Percentiles rank a stretch among this genome's conserved stretches.
These are phyloP conservation scores for Mormyrus lacerda DNA, from an alignment of 2,113 vertebrate species.

Conservation along the genomic window DNA sequence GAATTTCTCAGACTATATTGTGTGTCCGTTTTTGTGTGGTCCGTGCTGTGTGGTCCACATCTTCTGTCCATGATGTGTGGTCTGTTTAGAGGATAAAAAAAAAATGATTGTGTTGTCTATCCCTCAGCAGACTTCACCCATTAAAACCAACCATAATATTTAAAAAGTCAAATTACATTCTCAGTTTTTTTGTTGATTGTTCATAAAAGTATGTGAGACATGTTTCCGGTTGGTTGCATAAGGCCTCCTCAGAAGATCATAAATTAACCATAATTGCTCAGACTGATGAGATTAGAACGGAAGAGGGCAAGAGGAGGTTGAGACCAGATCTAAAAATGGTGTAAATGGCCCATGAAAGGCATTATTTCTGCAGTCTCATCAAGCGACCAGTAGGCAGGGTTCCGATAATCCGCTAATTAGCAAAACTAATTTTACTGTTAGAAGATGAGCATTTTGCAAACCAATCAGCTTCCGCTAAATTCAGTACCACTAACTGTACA, in stretches of 20 bases:
- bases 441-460: background rate
- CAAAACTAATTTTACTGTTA: background rate
- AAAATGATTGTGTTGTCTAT: background rate
- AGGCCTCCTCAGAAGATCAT: background rate
- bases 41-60: background rate
- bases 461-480: background rate
- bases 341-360: background rate
- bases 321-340: background rate
- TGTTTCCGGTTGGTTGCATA: background rate
- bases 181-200: background rate
- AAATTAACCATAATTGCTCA: background rate
- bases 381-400: background rate
- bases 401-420: background rate
- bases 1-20: background rate
- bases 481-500: background rate
- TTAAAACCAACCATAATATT: background rate
- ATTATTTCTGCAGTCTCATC: background rate
- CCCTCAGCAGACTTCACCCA: background rate
- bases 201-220: background rate
- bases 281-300: background rate
- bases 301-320: background rate
- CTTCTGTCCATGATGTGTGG: background rate
- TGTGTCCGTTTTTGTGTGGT: background rate
- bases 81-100: background rate
- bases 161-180: constrained; percentile 4